Evolutionary conservation across 2,113 vertebrate species (phyloP).

Genomic region (Aegotheles bennettii): DNA sequence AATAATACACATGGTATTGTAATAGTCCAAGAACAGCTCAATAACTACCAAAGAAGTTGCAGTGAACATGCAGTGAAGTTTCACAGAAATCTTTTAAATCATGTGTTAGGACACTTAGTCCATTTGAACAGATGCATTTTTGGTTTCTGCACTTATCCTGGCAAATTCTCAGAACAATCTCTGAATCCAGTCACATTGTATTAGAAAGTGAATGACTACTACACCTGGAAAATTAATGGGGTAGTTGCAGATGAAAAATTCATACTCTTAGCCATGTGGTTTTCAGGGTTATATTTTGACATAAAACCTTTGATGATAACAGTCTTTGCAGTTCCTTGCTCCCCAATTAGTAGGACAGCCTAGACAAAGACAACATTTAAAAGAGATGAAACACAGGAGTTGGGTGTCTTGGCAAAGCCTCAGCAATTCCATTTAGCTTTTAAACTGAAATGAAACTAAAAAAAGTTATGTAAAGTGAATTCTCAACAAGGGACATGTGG

Average conservation of each 20-base stretch:
- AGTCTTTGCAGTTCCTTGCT: conserved; percentile 96
- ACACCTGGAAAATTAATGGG: conserved; percentile 95
- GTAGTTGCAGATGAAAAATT: conserved; percentile 97
- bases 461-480: not conserved
- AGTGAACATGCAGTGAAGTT: not conserved
- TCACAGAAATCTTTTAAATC: not conserved
- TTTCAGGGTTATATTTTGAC: conserved; percentile 90
- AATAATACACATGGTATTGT: not conserved
- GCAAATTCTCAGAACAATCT: not conserved
- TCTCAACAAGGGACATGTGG: not conserved
- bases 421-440: not conserved
- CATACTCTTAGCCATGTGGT: conserved; percentile 82
- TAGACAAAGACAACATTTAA: conserved; percentile 42
- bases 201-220: not conserved
- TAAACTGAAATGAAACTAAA: not conserved
- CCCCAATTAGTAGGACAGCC: conserved; percentile 94
- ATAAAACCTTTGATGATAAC: conserved; percentile 91
- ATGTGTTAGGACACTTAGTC: not conserved
- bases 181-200: not conserved
- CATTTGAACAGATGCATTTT: not conserved
- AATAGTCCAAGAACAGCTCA: not conserved
- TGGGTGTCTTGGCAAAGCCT: not conserved
- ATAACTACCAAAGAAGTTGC: not conserved
- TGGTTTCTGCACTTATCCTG: not conserved
- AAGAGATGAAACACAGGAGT: not conserved